Conservation (phyloP, 1,140 invertebrate species). For the Leptopilina boulardi region DNA sequence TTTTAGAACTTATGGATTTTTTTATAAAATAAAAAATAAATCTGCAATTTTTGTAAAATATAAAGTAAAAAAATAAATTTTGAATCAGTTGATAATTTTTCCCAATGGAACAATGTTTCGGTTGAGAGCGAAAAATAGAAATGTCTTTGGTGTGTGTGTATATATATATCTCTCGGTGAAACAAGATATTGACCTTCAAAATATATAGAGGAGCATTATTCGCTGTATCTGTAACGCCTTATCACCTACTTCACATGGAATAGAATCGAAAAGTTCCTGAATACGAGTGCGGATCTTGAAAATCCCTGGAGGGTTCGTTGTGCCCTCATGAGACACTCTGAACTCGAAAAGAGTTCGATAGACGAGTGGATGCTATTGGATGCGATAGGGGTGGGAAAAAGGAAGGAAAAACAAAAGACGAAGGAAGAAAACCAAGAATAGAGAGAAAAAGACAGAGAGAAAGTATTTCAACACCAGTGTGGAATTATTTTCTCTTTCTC, state of each 20-base stretch:
- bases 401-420: background rate
- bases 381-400: constrained; percentile 34
- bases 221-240: constrained; percentile 9
- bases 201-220: constrained; percentile 17
- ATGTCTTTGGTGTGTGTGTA: background rate
- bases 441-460: too few relatives aligned
- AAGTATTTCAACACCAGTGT: too few relatives aligned
- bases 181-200: constrained; percentile 27
- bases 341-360: constrained; percentile 55
- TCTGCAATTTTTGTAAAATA: too few relatives aligned
- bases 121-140: background rate
- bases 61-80: background rate
- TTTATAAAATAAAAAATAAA: background rate
- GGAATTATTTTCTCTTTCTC: constrained; percentile 46
- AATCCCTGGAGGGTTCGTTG: constrained; percentile 63
- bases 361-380: constrained; percentile 41
- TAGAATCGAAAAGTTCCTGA: constrained; percentile 59
- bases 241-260: constrained; percentile 40
- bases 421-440: background rate
- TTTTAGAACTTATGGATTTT: too few relatives aligned
- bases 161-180: too few relatives aligned
- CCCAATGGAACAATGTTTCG: background rate
- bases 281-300: constrained; percentile 55
- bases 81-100: background rate
- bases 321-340: constrained; percentile 56